These are phyloP conservation scores for Drosophila baimaii DNA, from an alignment of 1,140 invertebrate genomes.

Conservation along the genomic window DNA sequence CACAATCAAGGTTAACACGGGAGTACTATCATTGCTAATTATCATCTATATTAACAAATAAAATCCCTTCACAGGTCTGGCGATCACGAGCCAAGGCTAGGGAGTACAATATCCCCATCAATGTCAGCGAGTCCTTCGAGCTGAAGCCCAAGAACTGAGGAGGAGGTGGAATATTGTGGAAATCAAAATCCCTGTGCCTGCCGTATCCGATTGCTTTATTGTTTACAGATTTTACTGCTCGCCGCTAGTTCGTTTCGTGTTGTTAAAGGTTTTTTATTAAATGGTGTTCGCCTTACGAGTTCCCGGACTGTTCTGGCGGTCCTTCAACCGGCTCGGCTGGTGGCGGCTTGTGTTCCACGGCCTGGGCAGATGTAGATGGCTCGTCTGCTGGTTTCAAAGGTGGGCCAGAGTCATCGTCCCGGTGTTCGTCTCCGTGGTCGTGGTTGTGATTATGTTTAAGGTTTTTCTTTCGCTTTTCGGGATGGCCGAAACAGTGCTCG, in stretches of 20 bases:
- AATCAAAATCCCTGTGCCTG: slow-evolving; percentile 12
- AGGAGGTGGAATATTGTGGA: neutral
- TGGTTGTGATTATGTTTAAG: slow-evolving; percentile 25
- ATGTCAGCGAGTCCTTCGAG: slow-evolving; percentile 72
- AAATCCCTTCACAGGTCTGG: slow-evolving; percentile 61
- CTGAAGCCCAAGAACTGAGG: slow-evolving; percentile 65
- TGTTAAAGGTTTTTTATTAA: slow-evolving; percentile 53
- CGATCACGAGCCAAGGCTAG: slow-evolving; percentile 67
- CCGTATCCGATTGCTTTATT: slow-evolving; percentile 8
- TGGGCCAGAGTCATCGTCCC: slow-evolving; percentile 13
- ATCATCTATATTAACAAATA: neutral
- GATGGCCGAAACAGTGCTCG: slow-evolving; percentile 93
- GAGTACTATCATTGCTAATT: neutral
- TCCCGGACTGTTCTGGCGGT: slow-evolving; percentile 9
- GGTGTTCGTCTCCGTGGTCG: slow-evolving; percentile 3
- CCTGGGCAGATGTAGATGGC: slow-evolving; percentile 55
- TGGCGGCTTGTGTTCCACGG: neutral
- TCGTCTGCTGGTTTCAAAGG: slow-evolving; percentile 10
- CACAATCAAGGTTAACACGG: slow-evolving; percentile 86
- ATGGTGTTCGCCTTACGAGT: slow-evolving; percentile 17
- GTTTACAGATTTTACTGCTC: slow-evolving; percentile 16
- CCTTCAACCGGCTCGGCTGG: slow-evolving; percentile 7
- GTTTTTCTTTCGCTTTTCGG: slow-evolving; percentile 88
- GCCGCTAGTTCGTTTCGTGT: slow-evolving; percentile 25
- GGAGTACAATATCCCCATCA: slow-evolving; percentile 59